A percentile compares a stretch with the other conserved stretches of the same genome.
These are phyloP conservation scores for Agonopterix subpropinquella DNA, from an alignment of 2,888 invertebrate genomes.

Conservation along the genomic window DNA sequence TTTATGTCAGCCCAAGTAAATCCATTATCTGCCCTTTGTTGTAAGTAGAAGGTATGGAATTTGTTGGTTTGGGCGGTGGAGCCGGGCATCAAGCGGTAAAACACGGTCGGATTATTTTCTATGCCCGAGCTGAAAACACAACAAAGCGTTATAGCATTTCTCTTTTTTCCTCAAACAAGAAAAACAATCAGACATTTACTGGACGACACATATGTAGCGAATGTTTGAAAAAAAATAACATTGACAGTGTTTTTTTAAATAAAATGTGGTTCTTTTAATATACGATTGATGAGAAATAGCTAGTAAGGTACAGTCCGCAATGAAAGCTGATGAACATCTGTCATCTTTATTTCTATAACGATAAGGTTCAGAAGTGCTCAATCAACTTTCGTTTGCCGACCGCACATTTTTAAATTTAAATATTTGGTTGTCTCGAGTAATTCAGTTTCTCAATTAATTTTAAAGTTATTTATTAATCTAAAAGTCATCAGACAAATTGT, in stretches of 20 bases:
- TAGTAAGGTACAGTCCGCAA: no score
- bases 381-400: no score
- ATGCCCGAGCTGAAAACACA: slow-evolving; percentile 90
- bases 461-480: no score
- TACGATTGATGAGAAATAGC: no score
- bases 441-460: no score
- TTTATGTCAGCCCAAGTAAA: slow-evolving; percentile 97
- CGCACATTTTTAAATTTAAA: no score
- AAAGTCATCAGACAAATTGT: no score
- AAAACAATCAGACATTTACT: slow-evolving; percentile 24
- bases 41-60: slow-evolving; percentile 95
- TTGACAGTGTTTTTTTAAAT: not conserved
- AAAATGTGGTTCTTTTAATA: no score
- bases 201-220: slow-evolving; percentile 26
- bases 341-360: no score
- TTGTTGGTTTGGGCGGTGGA: slow-evolving; percentile 98
- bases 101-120: slow-evolving; percentile 96
- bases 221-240: slow-evolving; percentile 15
- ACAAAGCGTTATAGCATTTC: slow-evolving; percentile 29
- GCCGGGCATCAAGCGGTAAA: slow-evolving; percentile 96
- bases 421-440: no score
- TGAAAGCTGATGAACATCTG: no score
- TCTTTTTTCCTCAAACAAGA: slow-evolving; percentile 13
- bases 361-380: no score
- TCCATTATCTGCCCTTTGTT: slow-evolving; percentile 94